Evolutionary conservation across 2,888 invertebrate species (phyloP).

Genomic region (Kryphioiulus occultus): DNA sequence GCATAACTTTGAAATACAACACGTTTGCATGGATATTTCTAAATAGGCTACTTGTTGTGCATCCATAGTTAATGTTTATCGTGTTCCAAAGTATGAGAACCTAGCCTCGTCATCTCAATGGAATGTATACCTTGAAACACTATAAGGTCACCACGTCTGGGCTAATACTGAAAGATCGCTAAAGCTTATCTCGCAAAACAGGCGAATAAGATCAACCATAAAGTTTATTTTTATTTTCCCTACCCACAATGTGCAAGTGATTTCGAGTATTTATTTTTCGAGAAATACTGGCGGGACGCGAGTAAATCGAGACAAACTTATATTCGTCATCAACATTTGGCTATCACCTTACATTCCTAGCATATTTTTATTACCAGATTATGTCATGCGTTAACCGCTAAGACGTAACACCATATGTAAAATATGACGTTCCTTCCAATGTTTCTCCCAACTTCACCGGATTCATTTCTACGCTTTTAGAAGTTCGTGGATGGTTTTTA

Average conservation of each 20-base stretch:
- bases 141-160: not conserved
- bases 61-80: too few relatives aligned
- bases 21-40: too few relatives aligned
- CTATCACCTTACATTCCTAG: slow-evolving; percentile 2
- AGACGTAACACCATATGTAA: not conserved
- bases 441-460: not conserved
- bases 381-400: slow-evolving; percentile 19
- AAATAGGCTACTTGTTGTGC: too few relatives aligned
- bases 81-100: too few relatives aligned
- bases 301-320: not conserved
- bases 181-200: not conserved
- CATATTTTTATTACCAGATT: not conserved
- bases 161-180: not conserved
- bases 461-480: slow-evolving; percentile 3
- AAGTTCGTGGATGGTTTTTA: not conserved
- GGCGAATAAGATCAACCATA: not conserved
- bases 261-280: not conserved
- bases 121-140: too few relatives aligned
- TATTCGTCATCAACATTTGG: not conserved
- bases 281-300: not conserved
- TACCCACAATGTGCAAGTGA: not conserved
- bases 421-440: slow-evolving; percentile 6
- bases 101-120: too few relatives aligned
- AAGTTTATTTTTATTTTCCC: slow-evolving; percentile 23
- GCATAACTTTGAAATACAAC: too few relatives aligned